A percentile compares a stretch with the other conserved stretches of the same genome.
phyloP scores from a whole-genome alignment of 2,113 vertebrate genomes.

The Mesembrinibis cayennensis region DNA sequence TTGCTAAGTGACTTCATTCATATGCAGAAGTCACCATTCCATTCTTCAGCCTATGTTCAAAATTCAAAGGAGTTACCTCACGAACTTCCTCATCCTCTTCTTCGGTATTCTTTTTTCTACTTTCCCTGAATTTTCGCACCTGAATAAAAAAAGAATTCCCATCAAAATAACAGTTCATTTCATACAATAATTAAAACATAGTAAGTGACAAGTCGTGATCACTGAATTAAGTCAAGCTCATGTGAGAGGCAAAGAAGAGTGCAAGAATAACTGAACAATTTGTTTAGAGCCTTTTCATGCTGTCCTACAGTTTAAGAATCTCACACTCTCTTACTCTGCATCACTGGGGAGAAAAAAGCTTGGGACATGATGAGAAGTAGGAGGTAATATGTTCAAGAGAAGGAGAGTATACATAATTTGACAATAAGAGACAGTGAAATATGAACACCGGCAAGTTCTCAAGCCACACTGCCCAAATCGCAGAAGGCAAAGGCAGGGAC shows the following conservation, averaged over 20 bases:
- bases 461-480: neutral
- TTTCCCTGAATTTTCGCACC: constrained; percentile 87
- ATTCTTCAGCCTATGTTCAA: neutral
- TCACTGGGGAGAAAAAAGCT: neutral
- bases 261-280: neutral
- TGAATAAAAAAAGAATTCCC: constrained; percentile 26
- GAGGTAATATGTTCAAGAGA: neutral
- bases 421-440: neutral
- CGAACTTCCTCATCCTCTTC: constrained; percentile 92
- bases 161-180: neutral
- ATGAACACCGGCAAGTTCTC: neutral
- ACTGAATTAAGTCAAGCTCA: neutral
- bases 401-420: neutral
- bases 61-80: constrained; percentile 77
- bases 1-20: neutral
- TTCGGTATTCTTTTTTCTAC: constrained; percentile 82
- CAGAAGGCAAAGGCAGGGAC: neutral
- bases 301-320: neutral
- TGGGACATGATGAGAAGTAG: neutral
- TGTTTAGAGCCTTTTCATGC: neutral
- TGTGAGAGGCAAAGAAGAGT: neutral
- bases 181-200: neutral
- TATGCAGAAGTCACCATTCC: neutral
- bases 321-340: neutral
- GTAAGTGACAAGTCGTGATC: neutral